These are phyloP conservation scores for Callaeas wilsoni DNA, from an alignment of 2,113 vertebrate species.

Conservation along the genomic window DNA sequence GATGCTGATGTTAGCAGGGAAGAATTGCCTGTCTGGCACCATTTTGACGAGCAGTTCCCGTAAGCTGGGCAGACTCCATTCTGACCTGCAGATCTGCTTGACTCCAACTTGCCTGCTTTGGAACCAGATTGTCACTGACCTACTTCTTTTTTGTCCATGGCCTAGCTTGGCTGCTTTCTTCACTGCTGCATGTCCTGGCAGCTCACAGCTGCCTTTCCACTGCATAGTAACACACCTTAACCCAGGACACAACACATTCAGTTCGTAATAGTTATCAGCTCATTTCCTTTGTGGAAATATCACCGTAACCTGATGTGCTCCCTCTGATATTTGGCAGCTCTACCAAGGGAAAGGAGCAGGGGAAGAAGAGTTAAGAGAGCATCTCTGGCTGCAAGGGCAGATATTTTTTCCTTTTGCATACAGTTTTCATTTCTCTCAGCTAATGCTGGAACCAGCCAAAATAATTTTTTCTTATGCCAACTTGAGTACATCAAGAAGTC, in stretches of 20 bases:
- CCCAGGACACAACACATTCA: accelerated
- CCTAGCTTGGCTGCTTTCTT: neutral
- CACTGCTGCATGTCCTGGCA: neutral
- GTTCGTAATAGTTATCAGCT: neutral
- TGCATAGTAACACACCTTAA: neutral
- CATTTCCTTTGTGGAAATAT: neutral
- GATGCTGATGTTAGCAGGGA: neutral
- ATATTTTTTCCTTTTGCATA: neutral
- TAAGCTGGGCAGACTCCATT: neutral
- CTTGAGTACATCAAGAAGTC: neutral
- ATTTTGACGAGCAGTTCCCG: neutral
- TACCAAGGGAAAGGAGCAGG: accelerated
- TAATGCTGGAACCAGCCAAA: neutral
- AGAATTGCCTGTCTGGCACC: neutral
- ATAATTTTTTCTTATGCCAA: neutral
- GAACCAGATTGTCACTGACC: neutral
- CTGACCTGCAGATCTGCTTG: neutral
- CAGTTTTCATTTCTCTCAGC: neutral
- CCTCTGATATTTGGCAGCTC: neutral
- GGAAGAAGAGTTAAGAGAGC: neutral
- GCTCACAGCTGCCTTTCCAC: neutral
- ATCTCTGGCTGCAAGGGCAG: neutral
- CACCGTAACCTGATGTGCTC: accelerated
- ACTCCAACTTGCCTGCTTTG: neutral
- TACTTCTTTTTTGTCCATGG: accelerated